phyloP scores from a whole-genome alignment of 2,888 invertebrate species.

The Melinaea menophilus region DNA sequence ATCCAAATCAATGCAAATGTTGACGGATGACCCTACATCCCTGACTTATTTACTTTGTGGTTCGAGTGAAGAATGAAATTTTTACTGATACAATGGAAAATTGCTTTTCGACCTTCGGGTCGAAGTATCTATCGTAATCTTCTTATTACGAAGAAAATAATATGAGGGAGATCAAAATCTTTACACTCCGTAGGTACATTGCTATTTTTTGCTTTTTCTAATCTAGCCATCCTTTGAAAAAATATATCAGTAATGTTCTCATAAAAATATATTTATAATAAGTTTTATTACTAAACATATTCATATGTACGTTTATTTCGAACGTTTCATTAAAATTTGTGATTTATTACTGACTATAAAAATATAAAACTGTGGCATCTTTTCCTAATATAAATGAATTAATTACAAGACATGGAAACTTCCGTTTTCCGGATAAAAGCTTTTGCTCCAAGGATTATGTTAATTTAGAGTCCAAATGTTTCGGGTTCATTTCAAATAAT shows the following conservation, averaged over 20 bases:
- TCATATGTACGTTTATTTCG: too few relatives aligned
- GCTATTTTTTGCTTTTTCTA: too few relatives aligned
- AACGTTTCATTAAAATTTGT: too few relatives aligned
- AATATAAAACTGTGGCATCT: not conserved
- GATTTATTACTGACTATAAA: too few relatives aligned
- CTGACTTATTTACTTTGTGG: constrained; percentile 38
- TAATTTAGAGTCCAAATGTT: constrained; percentile 64
- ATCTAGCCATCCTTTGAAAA: too few relatives aligned
- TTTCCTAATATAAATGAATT: not conserved
- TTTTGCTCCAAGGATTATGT: constrained; percentile 56
- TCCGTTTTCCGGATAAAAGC: constrained; percentile 25
- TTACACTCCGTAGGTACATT: too few relatives aligned
- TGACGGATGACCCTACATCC: constrained; percentile 43
- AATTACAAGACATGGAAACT: constrained; percentile 5
- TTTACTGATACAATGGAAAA: constrained; percentile 28
- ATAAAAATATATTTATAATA: too few relatives aligned
- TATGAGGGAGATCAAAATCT: constrained; percentile 1
- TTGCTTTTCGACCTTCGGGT: constrained; percentile 12
- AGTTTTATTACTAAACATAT: too few relatives aligned
- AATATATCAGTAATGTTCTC: too few relatives aligned
- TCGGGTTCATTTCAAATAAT: constrained; percentile 66
- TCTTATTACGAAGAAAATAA: constrained; percentile 11
- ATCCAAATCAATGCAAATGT: constrained; percentile 53
- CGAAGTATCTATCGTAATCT: too few relatives aligned
- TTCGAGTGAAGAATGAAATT: constrained; percentile 32